phyloP scores from a whole-genome alignment of 2,113 vertebrate species.

The Burhinus bistriatus region DNA sequence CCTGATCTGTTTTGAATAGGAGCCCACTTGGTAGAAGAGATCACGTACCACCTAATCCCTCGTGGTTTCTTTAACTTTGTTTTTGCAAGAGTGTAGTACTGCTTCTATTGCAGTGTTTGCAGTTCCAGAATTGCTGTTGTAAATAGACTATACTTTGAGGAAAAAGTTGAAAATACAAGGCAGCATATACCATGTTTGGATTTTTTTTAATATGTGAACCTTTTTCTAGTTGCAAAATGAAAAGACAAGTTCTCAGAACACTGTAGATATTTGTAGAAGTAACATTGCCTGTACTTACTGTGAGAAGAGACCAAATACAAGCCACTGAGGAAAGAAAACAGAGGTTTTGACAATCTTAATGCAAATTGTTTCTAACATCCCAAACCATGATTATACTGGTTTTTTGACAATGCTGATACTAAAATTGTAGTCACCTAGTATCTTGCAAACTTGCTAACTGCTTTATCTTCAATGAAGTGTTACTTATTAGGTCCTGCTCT shows the following conservation, averaged over 20 bases:
- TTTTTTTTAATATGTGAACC: neutral
- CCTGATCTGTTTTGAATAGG: neutral
- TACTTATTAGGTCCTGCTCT: neutral
- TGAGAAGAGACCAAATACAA: neutral
- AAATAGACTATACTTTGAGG: neutral
- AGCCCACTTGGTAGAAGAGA: neutral
- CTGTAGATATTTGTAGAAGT: neutral
- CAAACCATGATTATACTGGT: neutral
- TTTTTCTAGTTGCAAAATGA: neutral
- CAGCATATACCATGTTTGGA: neutral
- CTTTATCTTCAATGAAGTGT: neutral
- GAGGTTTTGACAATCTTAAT: neutral
- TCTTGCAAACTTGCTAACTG: neutral
- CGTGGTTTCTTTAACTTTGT: neutral
- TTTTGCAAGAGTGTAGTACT: neutral
- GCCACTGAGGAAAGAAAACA: neutral
- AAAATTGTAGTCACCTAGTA: neutral
- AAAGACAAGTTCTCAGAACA: neutral
- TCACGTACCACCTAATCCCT: neutral
- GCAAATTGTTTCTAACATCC: neutral
- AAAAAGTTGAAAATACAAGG: neutral
- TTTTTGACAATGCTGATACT: neutral
- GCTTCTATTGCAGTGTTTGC: neutral
- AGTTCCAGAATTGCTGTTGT: neutral
- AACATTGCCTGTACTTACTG: neutral